phyloP scores from a whole-genome alignment of 1,140 invertebrate species.

The Telenomus remus region DNA sequence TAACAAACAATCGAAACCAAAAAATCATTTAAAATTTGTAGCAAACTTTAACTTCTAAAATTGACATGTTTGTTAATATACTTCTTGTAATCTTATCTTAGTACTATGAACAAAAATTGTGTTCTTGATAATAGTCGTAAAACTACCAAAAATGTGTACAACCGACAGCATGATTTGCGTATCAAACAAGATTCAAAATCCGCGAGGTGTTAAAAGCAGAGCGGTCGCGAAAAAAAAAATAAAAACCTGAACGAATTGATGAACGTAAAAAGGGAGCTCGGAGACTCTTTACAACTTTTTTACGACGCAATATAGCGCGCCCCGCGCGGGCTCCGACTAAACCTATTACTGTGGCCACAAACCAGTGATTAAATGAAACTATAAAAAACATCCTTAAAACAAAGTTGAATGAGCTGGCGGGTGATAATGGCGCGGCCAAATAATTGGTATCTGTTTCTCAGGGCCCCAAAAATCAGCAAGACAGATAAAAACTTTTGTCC shows the following conservation, averaged over 20 bases:
- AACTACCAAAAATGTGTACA: conserved; percentile 28
- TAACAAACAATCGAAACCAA: conserved; percentile 42
- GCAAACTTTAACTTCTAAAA: not conserved
- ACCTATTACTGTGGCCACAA: conserved; percentile 64
- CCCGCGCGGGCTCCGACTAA: conserved; percentile 58
- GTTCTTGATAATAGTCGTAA: conserved; percentile 21
- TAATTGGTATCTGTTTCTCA: conserved; percentile 47
- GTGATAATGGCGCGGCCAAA: conserved; percentile 57
- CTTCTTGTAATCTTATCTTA: too few species aligned
- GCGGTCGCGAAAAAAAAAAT: conserved; percentile 22
- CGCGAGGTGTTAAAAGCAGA: conserved; percentile 38
- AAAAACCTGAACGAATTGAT: conserved; percentile 49
- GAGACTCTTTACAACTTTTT: conserved; percentile 63
- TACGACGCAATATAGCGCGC: conserved; percentile 63
- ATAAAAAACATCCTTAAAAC: conserved; percentile 62
- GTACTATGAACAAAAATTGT: conserved; percentile 24
- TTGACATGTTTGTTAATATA: too few species aligned
- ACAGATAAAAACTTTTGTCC: conserved; percentile 15
- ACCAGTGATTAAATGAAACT: conserved; percentile 62
- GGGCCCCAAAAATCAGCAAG: conserved; percentile 12
- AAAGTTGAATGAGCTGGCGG: conserved; percentile 64
- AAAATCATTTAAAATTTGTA: conserved; percentile 3
- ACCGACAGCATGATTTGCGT: conserved; percentile 31
- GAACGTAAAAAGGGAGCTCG: conserved; percentile 32
- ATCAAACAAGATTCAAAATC: conserved; percentile 49